Base-by-base conservation (phyloP, 2,888 invertebrate genomes). In the Cremastinae sp. region DNA sequence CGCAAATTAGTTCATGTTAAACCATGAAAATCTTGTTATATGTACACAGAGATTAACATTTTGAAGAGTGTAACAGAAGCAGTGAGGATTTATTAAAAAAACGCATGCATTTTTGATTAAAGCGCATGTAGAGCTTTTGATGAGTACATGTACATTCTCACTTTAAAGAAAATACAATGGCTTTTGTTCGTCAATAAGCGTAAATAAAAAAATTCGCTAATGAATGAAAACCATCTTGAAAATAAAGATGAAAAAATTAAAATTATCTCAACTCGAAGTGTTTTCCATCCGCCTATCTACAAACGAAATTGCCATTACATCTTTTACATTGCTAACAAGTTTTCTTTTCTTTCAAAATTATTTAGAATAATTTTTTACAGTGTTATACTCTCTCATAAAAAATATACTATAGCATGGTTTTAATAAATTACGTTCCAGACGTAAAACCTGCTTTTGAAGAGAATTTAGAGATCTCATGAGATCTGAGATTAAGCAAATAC, bases 261-360 rank as follows among this genome's bases (percentile, higher is more conserved):
- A 20, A 20, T 51, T 8, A 7, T 45, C 68, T 16, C 12, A 20
- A 22, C 18, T 18, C 51, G 35, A 39, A 9, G 8, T n/a, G 41
- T 41, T 18, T 14, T 56, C 28, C 49, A n/a, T 39, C 14, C 7
- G 61, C 18, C 8, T 65, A 75, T 71, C 64, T 70, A 78, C 75
- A 74, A 28, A 56, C 39, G 22, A 68, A 71, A 82, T 78, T 71
- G 79, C 80, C 82, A 80, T 82, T 79, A 80, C 56, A 75, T 82
- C 78, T 75, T 80, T 77, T 81, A 77, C 75, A 80, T 51, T 68
- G 45, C 56, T 39, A 39, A 45, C 55, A 49, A 51, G 53, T 35
- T 22, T 61, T 47, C 7, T 10, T 37, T 66, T 56, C 18, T 66
- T 18, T 35, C 20, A 9, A 66, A 37, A 18, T 4, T 14, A 55